These are phyloP conservation scores for Nannoperca australis DNA, from an alignment of 2,797 vertebrate genomes.

Conservation along the genomic window DNA sequence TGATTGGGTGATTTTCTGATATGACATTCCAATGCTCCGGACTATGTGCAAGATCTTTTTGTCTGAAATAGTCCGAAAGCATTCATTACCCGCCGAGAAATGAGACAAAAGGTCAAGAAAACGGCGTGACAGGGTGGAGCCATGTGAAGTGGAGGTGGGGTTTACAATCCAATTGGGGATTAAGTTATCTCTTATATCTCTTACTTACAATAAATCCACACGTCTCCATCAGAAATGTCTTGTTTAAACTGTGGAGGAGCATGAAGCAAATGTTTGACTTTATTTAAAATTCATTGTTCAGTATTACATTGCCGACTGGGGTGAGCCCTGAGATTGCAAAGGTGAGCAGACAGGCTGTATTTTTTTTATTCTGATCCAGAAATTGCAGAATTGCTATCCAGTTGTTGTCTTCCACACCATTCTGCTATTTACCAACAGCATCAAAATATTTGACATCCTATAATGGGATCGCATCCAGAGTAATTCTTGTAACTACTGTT, in stretches of 20 bases:
- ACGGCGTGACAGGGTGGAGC: constrained; percentile 76
- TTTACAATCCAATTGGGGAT: constrained; percentile 86
- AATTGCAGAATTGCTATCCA: constrained; percentile 76
- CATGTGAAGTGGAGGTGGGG: constrained; percentile 78
- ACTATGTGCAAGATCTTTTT: constrained; percentile 79
- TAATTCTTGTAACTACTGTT: constrained; percentile 83
- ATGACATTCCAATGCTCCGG: constrained; percentile 84
- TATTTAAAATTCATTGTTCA: constrained; percentile 86
- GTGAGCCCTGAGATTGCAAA: constrained; percentile 77
- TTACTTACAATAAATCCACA: constrained; percentile 88
- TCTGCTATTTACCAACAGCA: constrained; percentile 82
- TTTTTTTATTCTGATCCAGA: constrained; percentile 75
- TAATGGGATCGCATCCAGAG: constrained; percentile 79
- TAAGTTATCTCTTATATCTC: constrained; percentile 87
- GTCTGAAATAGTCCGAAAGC: constrained; percentile 85
- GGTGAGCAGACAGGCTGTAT: constrained; percentile 75
- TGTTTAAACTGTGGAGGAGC: constrained; percentile 86
- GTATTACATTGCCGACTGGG: constrained; percentile 78
- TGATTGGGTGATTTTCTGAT: constrained; percentile 89
- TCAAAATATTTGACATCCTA: constrained; percentile 85
- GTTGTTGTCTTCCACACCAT: constrained; percentile 70
- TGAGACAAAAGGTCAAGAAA: constrained; percentile 87
- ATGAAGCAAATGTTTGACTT: constrained; percentile 89
- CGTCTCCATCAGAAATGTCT: constrained; percentile 85
- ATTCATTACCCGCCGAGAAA: constrained; percentile 85